phyloP scores from a whole-genome alignment of 2,797 vertebrate genomes.

The Alcedo quadribrachys region DNA sequence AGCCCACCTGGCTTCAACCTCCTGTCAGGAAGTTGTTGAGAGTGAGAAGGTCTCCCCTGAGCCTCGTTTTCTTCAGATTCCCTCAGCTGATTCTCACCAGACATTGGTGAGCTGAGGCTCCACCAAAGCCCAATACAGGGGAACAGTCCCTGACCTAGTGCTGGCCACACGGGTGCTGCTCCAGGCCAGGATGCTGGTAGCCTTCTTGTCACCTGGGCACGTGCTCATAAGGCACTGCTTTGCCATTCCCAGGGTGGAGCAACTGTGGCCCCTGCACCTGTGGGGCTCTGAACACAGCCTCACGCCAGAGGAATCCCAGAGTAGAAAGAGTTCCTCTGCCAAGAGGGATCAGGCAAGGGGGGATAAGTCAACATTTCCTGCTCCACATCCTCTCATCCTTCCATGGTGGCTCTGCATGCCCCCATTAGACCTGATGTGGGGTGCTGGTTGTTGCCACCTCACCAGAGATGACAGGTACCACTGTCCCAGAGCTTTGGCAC shows the following conservation, averaged over 20 bases:
- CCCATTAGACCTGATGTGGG: rapidly evolving
- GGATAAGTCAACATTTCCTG: background rate
- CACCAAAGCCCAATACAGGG: background rate
- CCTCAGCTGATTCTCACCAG: background rate
- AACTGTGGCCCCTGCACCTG: rapidly evolving
- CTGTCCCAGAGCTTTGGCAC: background rate
- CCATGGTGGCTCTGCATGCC: background rate
- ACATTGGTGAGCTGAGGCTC: background rate
- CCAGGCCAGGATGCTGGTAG: background rate
- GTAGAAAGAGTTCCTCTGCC: background rate
- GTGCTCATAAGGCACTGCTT: background rate
- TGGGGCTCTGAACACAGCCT: background rate
- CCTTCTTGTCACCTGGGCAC: background rate
- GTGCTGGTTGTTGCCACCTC: background rate
- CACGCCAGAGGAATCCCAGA: rapidly evolving
- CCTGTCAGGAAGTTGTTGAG: too few species aligned
- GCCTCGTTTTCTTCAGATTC: background rate
- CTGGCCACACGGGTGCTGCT: background rate
- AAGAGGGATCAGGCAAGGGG: background rate
- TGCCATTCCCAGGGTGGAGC: background rate
- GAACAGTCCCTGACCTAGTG: background rate
- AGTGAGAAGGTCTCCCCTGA: too few species aligned
- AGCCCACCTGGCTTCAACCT: too few species aligned
- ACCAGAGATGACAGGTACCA: background rate
- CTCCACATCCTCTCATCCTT: background rate